A percentile compares a stretch with the other conserved stretches of the same genome.
Conservation (phyloP, 2,888 invertebrate genomes). For the Lepidonotus clava region DNA sequence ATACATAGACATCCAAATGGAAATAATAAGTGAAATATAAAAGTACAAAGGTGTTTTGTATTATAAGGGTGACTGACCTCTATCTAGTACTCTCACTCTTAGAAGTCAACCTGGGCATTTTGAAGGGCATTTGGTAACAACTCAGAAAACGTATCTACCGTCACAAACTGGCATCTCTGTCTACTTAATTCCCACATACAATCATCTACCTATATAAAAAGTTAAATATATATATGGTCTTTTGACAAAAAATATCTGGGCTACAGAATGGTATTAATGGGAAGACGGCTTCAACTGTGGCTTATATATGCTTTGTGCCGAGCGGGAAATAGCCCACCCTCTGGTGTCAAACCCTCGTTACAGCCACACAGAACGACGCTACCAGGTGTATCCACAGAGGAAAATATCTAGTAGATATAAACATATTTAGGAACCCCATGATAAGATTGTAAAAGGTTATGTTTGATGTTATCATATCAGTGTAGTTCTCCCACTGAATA, state of each 20-base stretch:
- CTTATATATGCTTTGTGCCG: background rate
- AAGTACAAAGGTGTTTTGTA: conserved; percentile 34
- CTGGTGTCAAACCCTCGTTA: too few relatives aligned
- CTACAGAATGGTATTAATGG: background rate
- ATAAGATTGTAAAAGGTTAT: too few relatives aligned
- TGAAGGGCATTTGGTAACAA: background rate
- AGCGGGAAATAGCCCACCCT: background rate
- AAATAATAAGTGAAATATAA: conserved; percentile 42
- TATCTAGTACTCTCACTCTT: too few relatives aligned
- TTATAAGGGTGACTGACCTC: background rate
- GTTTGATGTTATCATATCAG: too few relatives aligned
- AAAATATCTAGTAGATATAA: too few relatives aligned
- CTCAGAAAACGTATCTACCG: background rate
- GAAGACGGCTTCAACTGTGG: conserved; percentile 29
- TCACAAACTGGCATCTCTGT: background rate
- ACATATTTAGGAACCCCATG: too few relatives aligned
- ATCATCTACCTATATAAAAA: conserved; percentile 29
- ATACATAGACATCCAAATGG: conserved; percentile 33
- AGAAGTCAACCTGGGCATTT: background rate
- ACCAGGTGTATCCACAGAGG: too few relatives aligned
- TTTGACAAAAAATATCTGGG: conserved; percentile 41
- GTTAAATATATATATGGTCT: conserved; percentile 42
- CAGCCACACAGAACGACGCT: too few relatives aligned
- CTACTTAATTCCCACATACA: conserved; percentile 4
- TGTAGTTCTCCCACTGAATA: too few relatives aligned